Conservation (phyloP, 2,113 vertebrate species). For the Camelus dromedarius region DNA sequence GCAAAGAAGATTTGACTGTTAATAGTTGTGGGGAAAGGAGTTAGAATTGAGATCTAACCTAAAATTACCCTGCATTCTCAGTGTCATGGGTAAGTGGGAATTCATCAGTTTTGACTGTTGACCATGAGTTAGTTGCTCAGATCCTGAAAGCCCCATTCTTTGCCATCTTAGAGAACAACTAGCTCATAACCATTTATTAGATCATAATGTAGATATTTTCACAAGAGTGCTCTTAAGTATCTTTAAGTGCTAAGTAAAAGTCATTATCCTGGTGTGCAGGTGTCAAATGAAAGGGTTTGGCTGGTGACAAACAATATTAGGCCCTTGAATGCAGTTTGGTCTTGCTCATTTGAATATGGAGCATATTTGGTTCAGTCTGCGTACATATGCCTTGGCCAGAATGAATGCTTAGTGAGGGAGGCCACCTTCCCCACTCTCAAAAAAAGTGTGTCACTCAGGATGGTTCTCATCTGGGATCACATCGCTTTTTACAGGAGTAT, state of each 20-base stretch:
- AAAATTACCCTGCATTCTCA: slow-evolving; percentile 40
- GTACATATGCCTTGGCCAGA: background rate
- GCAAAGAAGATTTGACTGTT: slow-evolving; percentile 42
- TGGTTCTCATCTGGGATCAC: background rate
- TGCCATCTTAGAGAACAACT: slow-evolving; percentile 27
- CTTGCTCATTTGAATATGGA: background rate
- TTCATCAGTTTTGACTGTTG: background rate
- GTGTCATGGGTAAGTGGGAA: background rate
- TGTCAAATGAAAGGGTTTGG: slow-evolving; percentile 32
- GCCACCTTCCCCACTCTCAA: background rate
- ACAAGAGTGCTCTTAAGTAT: slow-evolving; percentile 18
- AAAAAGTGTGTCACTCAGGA: background rate
- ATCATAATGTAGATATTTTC: slow-evolving; percentile 49
- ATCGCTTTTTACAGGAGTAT: background rate
- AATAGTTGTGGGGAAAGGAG: slow-evolving; percentile 7
- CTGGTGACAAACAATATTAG: slow-evolving; percentile 20
- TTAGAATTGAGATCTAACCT: slow-evolving; percentile 35
- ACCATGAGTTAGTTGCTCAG: background rate
- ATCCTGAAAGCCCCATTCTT: slow-evolving; percentile 15
- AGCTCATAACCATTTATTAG: slow-evolving; percentile 46
- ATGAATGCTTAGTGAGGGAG: background rate
- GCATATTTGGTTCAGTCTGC: background rate
- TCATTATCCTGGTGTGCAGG: background rate
- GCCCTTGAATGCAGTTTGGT: background rate
- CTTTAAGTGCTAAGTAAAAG: slow-evolving; percentile 54